Percentiles rank a stretch among this genome's conserved stretches.
Evolutionary conservation across 1,140 invertebrate genomes (phyloP).

Genomic region (Meloidogyne hapla): DNA sequence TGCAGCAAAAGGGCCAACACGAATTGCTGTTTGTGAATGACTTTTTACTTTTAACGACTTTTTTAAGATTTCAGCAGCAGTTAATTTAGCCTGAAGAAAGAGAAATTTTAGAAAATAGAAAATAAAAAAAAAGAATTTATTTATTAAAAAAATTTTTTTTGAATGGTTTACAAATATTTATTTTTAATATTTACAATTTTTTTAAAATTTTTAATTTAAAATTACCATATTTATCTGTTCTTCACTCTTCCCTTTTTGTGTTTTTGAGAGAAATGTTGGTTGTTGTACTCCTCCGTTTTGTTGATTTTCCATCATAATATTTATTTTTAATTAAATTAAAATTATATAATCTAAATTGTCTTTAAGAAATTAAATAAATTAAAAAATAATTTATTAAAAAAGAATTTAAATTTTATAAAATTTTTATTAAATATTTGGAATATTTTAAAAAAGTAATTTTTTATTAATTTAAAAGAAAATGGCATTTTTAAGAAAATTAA

Average conservation of each 20-base stretch:
- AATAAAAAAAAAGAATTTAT: no score
- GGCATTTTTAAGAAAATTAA: neutral
- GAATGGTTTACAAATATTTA: no score
- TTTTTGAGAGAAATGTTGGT: neutral
- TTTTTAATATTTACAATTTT: neutral
- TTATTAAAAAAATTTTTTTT: no score
- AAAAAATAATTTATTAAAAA: no score
- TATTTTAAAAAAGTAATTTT: no score
- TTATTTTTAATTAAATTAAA: neutral
- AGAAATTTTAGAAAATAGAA: no score
- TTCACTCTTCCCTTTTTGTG: neutral
- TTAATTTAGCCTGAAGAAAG: neutral
- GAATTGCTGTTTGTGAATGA: constrained; percentile 15
- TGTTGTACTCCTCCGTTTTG: neutral
- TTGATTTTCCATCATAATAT: neutral
- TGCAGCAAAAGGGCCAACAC: constrained; percentile 25
- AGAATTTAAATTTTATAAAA: no score
- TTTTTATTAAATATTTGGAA: no score
- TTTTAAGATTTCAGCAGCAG: neutral
- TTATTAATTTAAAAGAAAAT: no score
- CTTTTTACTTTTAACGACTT: constrained; percentile 16
- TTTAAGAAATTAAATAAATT: neutral
- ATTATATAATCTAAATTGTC: neutral
- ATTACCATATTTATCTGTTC: neutral
- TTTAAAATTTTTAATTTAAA: neutral